These are phyloP conservation scores for Ictidomys tridecemlineatus DNA, from an alignment of 2,113 vertebrate species.

Conservation along the genomic window DNA sequence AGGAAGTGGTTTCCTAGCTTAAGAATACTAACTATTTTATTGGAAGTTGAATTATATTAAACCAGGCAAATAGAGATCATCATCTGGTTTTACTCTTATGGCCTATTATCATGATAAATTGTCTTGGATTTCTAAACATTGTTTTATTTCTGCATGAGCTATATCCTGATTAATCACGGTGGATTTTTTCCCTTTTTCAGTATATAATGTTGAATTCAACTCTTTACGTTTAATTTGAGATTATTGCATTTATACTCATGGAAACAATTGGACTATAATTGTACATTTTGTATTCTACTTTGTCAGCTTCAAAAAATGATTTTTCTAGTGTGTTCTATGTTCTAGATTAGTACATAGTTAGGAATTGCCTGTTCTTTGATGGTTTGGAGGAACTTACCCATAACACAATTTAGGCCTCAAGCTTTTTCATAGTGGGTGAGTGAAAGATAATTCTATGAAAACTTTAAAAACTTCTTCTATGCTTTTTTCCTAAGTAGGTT, in stretches of 20 bases:
- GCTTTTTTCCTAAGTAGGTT: slow-evolving; percentile 42
- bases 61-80: slow-evolving; percentile 40
- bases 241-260: slow-evolving; percentile 61
- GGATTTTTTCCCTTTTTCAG: background rate
- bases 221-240: slow-evolving; percentile 54
- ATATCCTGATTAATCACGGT: slow-evolving; percentile 19
- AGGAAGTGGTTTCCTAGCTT: slow-evolving; percentile 40
- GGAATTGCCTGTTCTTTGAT: slow-evolving; percentile 39
- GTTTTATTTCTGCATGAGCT: slow-evolving; percentile 63
- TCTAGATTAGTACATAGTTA: slow-evolving; percentile 35
- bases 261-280: slow-evolving; percentile 46
- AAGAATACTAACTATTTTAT: slow-evolving; percentile 59
- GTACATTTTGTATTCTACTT: slow-evolving; percentile 57
- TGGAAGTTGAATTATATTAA: slow-evolving; percentile 63
- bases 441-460: slow-evolving; percentile 61
- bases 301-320: slow-evolving; percentile 36
- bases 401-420: background rate
- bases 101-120: slow-evolving; percentile 49
- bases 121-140: slow-evolving; percentile 34
- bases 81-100: slow-evolving; percentile 39
- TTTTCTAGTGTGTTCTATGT: background rate
- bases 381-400: slow-evolving; percentile 23
- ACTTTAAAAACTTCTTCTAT: slow-evolving; percentile 27
- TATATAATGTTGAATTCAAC: slow-evolving; percentile 60
- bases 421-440: background rate